Evolutionary conservation across 2,888 invertebrate species (phyloP).

Genomic region (Amiota mariae): DNA sequence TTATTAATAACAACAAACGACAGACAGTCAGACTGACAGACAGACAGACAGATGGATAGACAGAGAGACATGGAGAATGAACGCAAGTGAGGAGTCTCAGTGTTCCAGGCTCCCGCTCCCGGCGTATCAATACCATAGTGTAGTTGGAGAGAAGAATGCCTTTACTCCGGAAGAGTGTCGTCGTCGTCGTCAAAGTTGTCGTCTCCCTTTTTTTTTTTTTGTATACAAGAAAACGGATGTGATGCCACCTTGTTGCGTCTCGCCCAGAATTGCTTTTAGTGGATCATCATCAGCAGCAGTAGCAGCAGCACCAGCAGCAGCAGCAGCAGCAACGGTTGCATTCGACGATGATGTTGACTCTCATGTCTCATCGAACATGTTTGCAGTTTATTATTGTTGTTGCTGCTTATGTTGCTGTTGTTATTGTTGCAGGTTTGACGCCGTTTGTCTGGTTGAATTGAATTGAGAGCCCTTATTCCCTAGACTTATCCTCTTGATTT

Average conservation of each 20-base stretch:
- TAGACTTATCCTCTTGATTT: background rate
- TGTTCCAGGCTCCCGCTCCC: slow-evolving; percentile 1
- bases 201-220: slow-evolving; percentile 1
- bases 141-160: background rate
- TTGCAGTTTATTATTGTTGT: slow-evolving; percentile 6
- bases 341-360: background rate
- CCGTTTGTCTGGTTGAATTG: slow-evolving; percentile 2
- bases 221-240: slow-evolving; percentile 56
- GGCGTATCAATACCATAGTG: background rate
- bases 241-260: slow-evolving; percentile 28
- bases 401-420: slow-evolving; percentile 3
- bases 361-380: slow-evolving; percentile 19
- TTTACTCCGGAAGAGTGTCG: slow-evolving; percentile 7
- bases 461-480: background rate
- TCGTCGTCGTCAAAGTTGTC: slow-evolving; percentile 11
- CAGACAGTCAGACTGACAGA: slow-evolving; percentile 32
- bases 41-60: too few relatives aligned
- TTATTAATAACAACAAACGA: slow-evolving; percentile 71
- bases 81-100: slow-evolving; percentile 12
- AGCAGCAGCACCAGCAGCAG: slow-evolving; percentile 2
- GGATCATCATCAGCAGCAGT: background rate
- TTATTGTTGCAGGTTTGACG: slow-evolving; percentile 32
- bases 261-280: background rate
- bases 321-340: background rate
- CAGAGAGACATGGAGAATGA: background rate